A percentile compares a stretch with the other conserved stretches of the same genome.
Conservation (phyloP, 2,888 invertebrate genomes). For the Plebejus anna region DNA sequence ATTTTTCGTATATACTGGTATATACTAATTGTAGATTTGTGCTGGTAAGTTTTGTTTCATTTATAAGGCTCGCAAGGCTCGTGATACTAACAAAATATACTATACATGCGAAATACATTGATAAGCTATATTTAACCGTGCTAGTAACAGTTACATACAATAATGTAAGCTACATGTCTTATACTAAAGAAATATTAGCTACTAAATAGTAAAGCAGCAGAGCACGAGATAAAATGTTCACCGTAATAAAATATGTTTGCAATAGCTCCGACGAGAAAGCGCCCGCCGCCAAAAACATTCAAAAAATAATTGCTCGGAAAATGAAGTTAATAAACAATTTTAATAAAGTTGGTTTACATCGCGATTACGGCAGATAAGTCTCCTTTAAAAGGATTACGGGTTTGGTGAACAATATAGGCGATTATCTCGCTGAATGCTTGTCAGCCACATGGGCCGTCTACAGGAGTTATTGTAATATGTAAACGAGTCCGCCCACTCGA, state of each 20-base stretch:
- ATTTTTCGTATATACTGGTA: constrained; percentile 17
- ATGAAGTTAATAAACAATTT: constrained; percentile 54
- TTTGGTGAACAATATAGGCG: constrained; percentile 62
- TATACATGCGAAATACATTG: no score
- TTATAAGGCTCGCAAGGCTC: neutral
- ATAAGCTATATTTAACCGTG: no score
- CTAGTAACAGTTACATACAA: no score
- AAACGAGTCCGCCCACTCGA: constrained; percentile 52
- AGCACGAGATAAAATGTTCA: neutral
- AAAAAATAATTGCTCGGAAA: constrained; percentile 33
- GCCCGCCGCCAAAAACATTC: constrained; percentile 11
- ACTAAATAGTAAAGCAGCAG: neutral
- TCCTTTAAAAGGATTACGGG: constrained; percentile 65
- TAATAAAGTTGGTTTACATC: constrained; percentile 62
- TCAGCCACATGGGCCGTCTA: constrained; percentile 53
- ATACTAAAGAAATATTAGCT: neutral
- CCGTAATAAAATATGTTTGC: neutral
- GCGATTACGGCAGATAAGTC: constrained; percentile 58
- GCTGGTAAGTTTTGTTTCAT: neutral
- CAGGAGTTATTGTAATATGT: constrained; percentile 62
- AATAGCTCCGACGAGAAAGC: neutral
- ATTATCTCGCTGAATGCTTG: constrained; percentile 67
- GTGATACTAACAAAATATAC: neutral
- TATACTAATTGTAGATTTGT: neutral
- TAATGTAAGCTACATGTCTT: no score